These are phyloP conservation scores for Romanomermis culicivorax DNA, from an alignment of 2,888 invertebrate species.

Conservation along the genomic window DNA sequence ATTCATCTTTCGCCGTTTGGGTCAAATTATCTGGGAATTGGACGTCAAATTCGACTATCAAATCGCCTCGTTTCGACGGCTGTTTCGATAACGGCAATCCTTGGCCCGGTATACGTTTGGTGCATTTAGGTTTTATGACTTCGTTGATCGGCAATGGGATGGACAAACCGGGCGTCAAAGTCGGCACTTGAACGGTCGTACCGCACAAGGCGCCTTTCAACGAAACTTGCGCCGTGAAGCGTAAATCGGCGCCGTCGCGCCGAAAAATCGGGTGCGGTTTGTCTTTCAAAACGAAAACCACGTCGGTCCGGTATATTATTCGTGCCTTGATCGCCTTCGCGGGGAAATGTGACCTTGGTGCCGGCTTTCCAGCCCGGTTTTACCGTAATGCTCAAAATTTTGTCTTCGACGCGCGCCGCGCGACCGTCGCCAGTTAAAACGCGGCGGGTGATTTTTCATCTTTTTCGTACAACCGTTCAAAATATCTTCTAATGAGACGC, in stretches of 20 bases:
- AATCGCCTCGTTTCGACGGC: slow-evolving; percentile 31
- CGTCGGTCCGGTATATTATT: slow-evolving; percentile 35
- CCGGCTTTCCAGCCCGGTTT: slow-evolving; percentile 38
- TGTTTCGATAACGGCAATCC: slow-evolving; percentile 35
- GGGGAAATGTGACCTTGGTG: slow-evolving; percentile 37
- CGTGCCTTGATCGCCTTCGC: slow-evolving; percentile 36
- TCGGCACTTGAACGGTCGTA: slow-evolving; percentile 31
- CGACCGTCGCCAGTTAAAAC: slow-evolving; percentile 45
- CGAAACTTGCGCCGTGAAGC: slow-evolving; percentile 28
- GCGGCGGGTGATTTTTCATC: slow-evolving; percentile 81
- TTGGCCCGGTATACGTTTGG: slow-evolving; percentile 30
- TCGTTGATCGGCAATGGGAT: slow-evolving; percentile 30
- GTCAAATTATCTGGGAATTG: slow-evolving; percentile 29
- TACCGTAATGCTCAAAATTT: slow-evolving; percentile 33
- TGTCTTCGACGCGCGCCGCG: slow-evolving; percentile 90
- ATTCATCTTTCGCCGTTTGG: slow-evolving; percentile 12
- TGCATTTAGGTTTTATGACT: slow-evolving; percentile 32
- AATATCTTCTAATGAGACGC: slow-evolving; percentile 7
- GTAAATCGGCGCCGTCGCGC: slow-evolving; percentile 33
- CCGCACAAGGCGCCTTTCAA: slow-evolving; percentile 16
- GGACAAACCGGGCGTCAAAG: slow-evolving; percentile 29
- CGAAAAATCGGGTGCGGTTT: slow-evolving; percentile 33
- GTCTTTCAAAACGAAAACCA: slow-evolving; percentile 36
- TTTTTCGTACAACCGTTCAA: slow-evolving; percentile 71
- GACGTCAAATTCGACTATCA: slow-evolving; percentile 35